phyloP scores from a whole-genome alignment of 2,888 invertebrate species.

The Punctoribates punctum region DNA sequence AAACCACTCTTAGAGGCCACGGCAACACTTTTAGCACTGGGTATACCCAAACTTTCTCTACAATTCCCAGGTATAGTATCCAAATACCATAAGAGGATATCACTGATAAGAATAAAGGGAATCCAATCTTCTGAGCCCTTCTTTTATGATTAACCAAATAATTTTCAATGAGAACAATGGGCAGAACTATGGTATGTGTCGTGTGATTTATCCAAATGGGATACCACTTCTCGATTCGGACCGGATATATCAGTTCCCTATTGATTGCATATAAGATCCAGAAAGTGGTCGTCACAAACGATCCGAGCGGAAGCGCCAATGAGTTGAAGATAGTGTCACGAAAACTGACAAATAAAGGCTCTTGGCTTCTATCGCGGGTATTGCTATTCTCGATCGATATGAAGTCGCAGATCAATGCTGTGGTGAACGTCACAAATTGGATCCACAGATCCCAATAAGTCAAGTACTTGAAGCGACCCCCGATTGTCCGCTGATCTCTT shows the following conservation, averaged over 20 bases:
- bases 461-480: background rate
- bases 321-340: conserved; percentile 7
- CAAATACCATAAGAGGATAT: background rate
- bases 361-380: background rate
- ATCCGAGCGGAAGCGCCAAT: conserved; percentile 14
- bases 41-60: background rate
- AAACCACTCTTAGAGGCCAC: background rate
- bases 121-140: background rate
- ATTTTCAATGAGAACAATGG: background rate
- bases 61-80: background rate
- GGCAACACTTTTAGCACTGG: conserved; percentile 12
- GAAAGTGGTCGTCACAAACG: conserved; percentile 79
- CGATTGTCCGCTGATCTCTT: background rate
- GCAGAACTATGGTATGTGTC: conserved; percentile 1
- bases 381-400: background rate
- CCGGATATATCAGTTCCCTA: conserved; percentile 83
- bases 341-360: background rate
- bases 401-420: background rate
- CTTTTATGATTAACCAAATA: background rate
- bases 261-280: conserved; percentile 86
- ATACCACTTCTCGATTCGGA: conserved; percentile 74
- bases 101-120: background rate
- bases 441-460: conserved; percentile 23
- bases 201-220: conserved; percentile 86
- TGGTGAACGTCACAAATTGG: background rate